A percentile compares a stretch with the other conserved stretches of the same genome.
These are phyloP conservation scores for Lucilia cuprina DNA, from an alignment of 1,140 invertebrate species.

Conservation along the genomic window DNA sequence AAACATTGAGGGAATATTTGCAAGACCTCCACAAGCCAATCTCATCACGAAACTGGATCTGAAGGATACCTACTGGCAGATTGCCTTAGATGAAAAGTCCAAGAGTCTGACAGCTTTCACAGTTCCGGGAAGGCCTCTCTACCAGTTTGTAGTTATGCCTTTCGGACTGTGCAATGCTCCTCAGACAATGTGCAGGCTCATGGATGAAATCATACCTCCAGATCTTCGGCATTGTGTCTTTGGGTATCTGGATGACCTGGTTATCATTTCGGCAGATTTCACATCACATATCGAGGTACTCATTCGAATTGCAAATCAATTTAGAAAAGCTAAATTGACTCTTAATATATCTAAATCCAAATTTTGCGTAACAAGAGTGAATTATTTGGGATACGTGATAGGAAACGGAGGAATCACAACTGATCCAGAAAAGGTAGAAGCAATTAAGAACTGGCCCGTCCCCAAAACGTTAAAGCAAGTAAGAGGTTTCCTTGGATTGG, in stretches of 20 bases:
- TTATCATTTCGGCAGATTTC: constrained; percentile 43
- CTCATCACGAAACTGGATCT: constrained; percentile 48
- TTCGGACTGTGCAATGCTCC: constrained; percentile 62
- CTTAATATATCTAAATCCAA: constrained; percentile 17
- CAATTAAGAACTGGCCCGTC: too few species aligned
- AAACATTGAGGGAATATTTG: constrained; percentile 43
- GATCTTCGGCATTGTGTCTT: constrained; percentile 42
- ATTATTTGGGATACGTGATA: too few species aligned
- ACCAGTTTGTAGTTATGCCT: constrained; percentile 62
- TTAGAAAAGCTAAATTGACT: constrained; percentile 20
- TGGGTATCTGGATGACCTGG: constrained; percentile 51
- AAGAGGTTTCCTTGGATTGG: too few species aligned
- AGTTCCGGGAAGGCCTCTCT: constrained; percentile 60
- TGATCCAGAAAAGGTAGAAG: too few species aligned
- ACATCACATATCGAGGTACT: constrained; percentile 44
- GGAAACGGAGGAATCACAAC: too few species aligned
- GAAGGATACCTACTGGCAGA: constrained; percentile 57
- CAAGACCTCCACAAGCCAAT: constrained; percentile 35
- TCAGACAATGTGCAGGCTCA: constrained; percentile 25
- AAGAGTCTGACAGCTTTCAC: constrained; percentile 63
- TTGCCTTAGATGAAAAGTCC: constrained; percentile 47
- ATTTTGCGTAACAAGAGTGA: too few species aligned
- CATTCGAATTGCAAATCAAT: constrained; percentile 1
- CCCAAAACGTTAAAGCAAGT: too few species aligned
- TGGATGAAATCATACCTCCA: constrained; percentile 40